Conservation (phyloP, 2,797 vertebrate species). For the Halcyon chelicuti region DNA sequence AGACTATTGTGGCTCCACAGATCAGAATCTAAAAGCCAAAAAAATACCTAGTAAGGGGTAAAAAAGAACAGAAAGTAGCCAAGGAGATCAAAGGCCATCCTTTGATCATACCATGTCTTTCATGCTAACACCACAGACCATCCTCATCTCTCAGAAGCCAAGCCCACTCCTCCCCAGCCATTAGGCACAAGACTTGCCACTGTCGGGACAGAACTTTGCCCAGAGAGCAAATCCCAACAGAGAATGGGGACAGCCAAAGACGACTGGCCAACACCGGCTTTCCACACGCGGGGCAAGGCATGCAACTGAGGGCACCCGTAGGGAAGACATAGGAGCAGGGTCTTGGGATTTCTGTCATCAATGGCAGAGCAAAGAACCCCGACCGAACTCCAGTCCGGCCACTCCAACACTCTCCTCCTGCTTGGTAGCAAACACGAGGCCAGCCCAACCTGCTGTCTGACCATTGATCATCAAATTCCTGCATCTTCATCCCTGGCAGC, state of each 20-base stretch:
- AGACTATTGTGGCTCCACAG: not conserved
- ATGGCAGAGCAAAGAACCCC: not conserved
- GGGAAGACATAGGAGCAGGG: accelerated
- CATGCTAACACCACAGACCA: not conserved
- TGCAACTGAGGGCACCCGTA: not conserved
- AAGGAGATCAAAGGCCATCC: not conserved
- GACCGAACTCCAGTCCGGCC: accelerated
- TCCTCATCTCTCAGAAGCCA: not conserved
- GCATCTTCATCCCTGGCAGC: not conserved
- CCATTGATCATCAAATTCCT: not conserved
- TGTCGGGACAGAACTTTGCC: not conserved
- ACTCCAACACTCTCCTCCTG: not conserved
- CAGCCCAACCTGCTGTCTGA: not conserved
- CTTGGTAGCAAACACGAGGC: not conserved
- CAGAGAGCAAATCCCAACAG: not conserved
- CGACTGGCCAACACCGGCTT: not conserved
- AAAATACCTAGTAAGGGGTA: not conserved
- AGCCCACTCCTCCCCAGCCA: not conserved
- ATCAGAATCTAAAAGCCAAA: not conserved
- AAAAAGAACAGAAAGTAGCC: not conserved
- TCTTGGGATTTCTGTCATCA: not conserved
- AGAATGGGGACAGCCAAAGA: not conserved
- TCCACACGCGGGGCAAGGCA: not conserved
- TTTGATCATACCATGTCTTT: not conserved
- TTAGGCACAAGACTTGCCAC: not conserved